Evolutionary conservation across 2,888 invertebrate genomes (phyloP).

Genomic region (Chaitophorus viminalis): DNA sequence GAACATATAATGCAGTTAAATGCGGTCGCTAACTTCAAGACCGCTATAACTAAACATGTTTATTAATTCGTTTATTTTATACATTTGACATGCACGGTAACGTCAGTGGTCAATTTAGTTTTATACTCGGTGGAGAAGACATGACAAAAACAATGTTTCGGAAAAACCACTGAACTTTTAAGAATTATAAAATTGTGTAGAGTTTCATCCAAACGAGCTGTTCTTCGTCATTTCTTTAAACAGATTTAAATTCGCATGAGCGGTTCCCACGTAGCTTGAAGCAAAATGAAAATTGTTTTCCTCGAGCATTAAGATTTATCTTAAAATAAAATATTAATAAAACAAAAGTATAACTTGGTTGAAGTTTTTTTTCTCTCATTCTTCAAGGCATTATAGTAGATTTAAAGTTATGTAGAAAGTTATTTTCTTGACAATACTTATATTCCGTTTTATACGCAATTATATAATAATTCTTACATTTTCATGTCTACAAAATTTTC

Average conservation of each 20-base stretch:
- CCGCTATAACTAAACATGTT: background rate
- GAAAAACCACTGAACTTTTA: conserved; percentile 54
- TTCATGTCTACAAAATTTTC: background rate
- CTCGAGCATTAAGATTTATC: conserved; percentile 38
- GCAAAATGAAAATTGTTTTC: conserved; percentile 56
- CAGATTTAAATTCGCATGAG: conserved; percentile 56
- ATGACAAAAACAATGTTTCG: conserved; percentile 48
- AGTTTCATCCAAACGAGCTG: conserved; percentile 37
- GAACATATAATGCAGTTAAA: background rate
- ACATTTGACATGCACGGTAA: background rate
- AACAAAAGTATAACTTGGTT: conserved; percentile 52
- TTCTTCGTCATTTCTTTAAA: conserved; percentile 44
- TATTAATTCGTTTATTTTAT: background rate
- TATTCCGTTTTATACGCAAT: conserved; percentile 34
- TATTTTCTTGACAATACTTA: conserved; percentile 55
- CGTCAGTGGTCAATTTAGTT: conserved; percentile 14
- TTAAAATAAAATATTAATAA: conserved; percentile 34
- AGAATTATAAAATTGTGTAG: conserved; percentile 45
- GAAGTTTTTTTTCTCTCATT: conserved; percentile 14
- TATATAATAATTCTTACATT: conserved; percentile 42
- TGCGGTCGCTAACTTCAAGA: background rate
- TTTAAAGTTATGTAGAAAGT: conserved; percentile 51
- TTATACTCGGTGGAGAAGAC: background rate
- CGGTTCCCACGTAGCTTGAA: conserved; percentile 15
- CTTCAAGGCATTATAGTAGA: conserved; percentile 32